Percentiles rank a stretch among this genome's conserved stretches.
phyloP scores from a whole-genome alignment of 2,797 vertebrate species.

The Cuniculus paca region DNA sequence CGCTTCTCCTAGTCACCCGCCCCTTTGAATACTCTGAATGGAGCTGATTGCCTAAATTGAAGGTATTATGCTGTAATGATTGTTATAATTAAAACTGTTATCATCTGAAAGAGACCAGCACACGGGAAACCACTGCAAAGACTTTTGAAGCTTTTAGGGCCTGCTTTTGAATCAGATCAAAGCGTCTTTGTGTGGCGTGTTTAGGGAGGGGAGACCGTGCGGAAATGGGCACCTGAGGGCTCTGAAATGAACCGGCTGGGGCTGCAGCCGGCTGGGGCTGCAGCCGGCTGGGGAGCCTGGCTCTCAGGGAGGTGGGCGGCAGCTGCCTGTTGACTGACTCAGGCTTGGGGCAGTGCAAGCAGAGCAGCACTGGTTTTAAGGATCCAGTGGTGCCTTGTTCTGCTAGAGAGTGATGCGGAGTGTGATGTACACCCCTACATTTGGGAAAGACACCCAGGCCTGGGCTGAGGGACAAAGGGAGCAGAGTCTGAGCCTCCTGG shows the following conservation, averaged over 20 bases:
- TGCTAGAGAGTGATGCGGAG: background rate
- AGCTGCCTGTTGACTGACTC: background rate
- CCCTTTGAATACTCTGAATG: conserved; percentile 78
- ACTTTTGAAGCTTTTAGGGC: conserved; percentile 78
- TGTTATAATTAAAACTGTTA: conserved; percentile 86
- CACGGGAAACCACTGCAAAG: conserved; percentile 74
- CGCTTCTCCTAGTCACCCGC: background rate
- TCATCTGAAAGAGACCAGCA: conserved; percentile 82
- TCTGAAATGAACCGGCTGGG: background rate
- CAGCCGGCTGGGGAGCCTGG: background rate
- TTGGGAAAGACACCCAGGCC: background rate
- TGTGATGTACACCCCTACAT: background rate
- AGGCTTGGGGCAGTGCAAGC: accelerated
- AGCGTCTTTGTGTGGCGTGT: conserved; percentile 63
- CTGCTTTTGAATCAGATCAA: conserved; percentile 79
- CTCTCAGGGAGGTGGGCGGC: background rate
- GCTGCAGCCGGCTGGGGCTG: accelerated
- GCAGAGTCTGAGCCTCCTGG: background rate
- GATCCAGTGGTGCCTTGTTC: accelerated
- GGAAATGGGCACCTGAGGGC: conserved; percentile 37
- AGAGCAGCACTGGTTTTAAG: background rate
- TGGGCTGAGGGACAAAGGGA: background rate
- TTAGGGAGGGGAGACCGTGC: conserved; percentile 33
- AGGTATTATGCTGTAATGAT: conserved; percentile 84
- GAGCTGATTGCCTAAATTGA: conserved; percentile 84